These are phyloP conservation scores for Hesperophylax magnus DNA, from an alignment of 1,140 invertebrate genomes.

Conservation along the genomic window DNA sequence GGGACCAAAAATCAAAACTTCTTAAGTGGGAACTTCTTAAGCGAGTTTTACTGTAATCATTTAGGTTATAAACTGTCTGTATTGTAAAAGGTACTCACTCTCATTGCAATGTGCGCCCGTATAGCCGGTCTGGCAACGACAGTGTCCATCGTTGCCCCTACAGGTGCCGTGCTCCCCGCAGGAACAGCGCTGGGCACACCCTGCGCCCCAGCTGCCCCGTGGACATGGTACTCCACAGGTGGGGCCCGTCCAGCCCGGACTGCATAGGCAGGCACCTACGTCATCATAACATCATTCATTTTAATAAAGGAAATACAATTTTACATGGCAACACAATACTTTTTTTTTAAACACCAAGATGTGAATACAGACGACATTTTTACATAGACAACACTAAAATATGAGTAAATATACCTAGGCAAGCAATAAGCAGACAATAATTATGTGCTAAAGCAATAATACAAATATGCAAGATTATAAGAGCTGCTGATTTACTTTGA, in stretches of 20 bases:
- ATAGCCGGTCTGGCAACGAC: conserved; percentile 85
- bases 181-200: conserved; percentile 88
- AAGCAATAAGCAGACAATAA: too few species aligned
- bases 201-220: conserved; percentile 85
- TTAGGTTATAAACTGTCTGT: too few species aligned
- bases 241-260: conserved; percentile 86
- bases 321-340: not conserved
- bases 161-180: conserved; percentile 87
- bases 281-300: not conserved
- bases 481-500: too few species aligned
- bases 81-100: conserved; percentile 69
- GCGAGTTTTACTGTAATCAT: too few species aligned
- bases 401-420: too few species aligned
- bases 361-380: not conserved
- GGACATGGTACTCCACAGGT: conserved; percentile 87
- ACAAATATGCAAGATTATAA: too few species aligned
- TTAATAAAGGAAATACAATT: not conserved
- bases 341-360: not conserved
- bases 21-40: too few species aligned
- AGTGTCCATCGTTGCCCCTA: conserved; percentile 85
- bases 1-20: too few species aligned
- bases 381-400: not conserved
- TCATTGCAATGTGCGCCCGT: conserved; percentile 85
- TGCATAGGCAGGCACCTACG: conserved; percentile 86
- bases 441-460: too few species aligned